phyloP scores from a whole-genome alignment of 2,113 vertebrate genomes.

The Sakesphorus luctuosus region DNA sequence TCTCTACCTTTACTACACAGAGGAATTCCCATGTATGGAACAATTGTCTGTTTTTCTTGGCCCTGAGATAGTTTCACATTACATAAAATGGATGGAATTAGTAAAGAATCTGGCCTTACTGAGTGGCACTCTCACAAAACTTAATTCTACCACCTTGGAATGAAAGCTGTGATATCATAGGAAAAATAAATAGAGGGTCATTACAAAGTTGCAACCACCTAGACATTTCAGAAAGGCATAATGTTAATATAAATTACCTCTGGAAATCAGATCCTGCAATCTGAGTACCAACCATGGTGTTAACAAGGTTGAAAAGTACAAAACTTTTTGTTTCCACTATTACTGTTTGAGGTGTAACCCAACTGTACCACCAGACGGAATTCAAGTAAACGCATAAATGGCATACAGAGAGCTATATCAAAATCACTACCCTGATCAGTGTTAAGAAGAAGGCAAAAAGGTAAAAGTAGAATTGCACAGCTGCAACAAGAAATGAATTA shows the following conservation, averaged over 20 bases:
- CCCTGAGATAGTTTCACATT: not conserved
- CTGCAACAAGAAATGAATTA: not conserved
- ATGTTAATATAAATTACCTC: not conserved
- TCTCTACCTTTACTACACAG: not conserved
- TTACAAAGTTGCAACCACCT: not conserved
- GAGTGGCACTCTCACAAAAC: not conserved
- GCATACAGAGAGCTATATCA: not conserved
- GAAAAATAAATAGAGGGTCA: not conserved
- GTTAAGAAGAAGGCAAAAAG: not conserved
- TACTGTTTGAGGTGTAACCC: not conserved
- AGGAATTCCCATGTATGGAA: not conserved
- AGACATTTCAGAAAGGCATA: not conserved
- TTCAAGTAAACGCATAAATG: not conserved
- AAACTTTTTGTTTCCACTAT: not conserved
- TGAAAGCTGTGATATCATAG: not conserved
- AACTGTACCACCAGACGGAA: not conserved
- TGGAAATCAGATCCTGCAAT: not conserved
- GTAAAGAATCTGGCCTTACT: not conserved
- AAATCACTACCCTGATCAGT: not conserved
- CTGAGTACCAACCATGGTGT: not conserved
- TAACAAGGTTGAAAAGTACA: not conserved
- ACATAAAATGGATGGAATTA: not conserved
- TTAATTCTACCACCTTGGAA: not conserved
- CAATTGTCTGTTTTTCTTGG: not conserved
- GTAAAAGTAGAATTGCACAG: not conserved